Evolutionary conservation across 1,140 invertebrate species (phyloP).

Genomic region (Ylistrum balloti): DNA sequence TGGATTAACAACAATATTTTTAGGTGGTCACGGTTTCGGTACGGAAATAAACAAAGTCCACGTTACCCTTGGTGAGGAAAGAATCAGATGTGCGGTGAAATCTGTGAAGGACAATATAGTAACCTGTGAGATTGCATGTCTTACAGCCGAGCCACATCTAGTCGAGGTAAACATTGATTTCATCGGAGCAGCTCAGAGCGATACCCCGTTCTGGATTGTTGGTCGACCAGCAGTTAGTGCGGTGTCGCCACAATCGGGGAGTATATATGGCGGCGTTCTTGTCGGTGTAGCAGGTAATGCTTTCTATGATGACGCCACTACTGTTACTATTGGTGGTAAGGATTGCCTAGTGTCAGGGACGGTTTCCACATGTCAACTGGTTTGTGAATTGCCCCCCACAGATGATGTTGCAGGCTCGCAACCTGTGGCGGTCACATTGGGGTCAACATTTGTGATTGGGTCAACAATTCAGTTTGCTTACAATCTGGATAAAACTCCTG

Average conservation of each 20-base stretch:
- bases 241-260: conserved; percentile 62
- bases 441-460: neutral
- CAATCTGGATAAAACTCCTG: neutral
- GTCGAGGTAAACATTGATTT: conserved; percentile 53
- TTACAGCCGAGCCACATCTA: conserved; percentile 59
- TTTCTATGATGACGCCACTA: conserved; percentile 61
- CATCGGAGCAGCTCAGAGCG: conserved; percentile 56
- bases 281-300: conserved; percentile 68
- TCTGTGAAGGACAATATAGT: conserved; percentile 46
- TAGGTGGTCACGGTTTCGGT: conserved; percentile 56
- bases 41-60: conserved; percentile 41
- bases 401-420: neutral
- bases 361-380: neutral
- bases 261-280: conserved; percentile 67
- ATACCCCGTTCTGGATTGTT: conserved; percentile 47
- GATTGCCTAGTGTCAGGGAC: conserved; percentile 51
- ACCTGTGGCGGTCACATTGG: neutral
- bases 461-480: neutral
- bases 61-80: conserved; percentile 61
- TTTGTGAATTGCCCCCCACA: neutral
- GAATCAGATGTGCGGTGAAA: conserved; percentile 60
- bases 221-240: conserved; percentile 10
- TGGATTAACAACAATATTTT: conserved; percentile 46
- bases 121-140: conserved; percentile 57
- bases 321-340: conserved; percentile 65